These are phyloP conservation scores for Tachysurus vachellii DNA, from an alignment of 2,113 vertebrate species.

Conservation along the genomic window DNA sequence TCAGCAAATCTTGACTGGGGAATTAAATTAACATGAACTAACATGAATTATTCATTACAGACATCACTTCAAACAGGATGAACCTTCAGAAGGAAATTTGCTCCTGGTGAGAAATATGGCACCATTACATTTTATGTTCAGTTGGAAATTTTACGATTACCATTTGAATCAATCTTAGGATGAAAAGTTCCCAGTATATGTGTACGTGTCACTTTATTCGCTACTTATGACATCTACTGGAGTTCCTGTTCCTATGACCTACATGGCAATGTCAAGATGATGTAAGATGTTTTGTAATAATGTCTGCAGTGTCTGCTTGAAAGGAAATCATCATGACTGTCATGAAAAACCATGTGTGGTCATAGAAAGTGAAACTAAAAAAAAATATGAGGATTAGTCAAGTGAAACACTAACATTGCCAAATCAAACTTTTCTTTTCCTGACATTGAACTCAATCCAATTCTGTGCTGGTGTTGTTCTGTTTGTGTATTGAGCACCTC, in stretches of 20 bases:
- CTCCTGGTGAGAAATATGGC: neutral
- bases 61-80: neutral
- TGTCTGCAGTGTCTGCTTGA: neutral
- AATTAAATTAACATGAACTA: neutral
- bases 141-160: neutral
- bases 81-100: neutral
- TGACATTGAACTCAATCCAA: neutral
- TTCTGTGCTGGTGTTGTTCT: neutral
- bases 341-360: neutral
- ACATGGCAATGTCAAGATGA: constrained; percentile 9
- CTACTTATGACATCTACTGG: constrained; percentile 21
- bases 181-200: neutral
- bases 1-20: neutral
- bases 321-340: neutral
- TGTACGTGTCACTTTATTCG: neutral
- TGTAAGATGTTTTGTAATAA: constrained; percentile 1
- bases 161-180: neutral
- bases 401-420: neutral
- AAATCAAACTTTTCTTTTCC: neutral
- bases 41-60: constrained; percentile 1
- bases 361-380: constrained; percentile 14
- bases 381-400: neutral
- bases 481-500: constrained; percentile 75
- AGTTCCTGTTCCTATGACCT: constrained; percentile 23
- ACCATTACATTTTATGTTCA: neutral